Base-by-base conservation (phyloP, 1,140 invertebrate species). In the Ridgeia piscesae region DNA sequence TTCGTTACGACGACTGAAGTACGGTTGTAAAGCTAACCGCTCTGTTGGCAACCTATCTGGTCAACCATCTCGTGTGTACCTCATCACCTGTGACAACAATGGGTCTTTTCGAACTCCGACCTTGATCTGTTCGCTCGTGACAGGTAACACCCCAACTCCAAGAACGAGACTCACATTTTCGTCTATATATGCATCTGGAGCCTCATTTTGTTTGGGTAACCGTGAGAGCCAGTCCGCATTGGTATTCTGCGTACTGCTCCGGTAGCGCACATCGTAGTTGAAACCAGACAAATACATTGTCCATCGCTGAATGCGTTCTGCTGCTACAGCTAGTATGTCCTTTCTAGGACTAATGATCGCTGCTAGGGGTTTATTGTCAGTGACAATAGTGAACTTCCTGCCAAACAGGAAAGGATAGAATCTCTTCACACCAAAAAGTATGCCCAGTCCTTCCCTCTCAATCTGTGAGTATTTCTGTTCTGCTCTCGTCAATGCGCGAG, bases 331-430 rank as follows among this genome's bases (percentile, higher is more conserved):
- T 77, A 21, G 58, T 21, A 77, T 77, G 58, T 77, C 58, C 11
- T 77, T 77, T 77, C 0, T 97, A 92, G 77, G 95, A 95, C 92
- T 92, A 93, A 90, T 90, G 89, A 35, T 34, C n/a, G 89, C 35
- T n/a, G n/a, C n/a, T n/a, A n/a, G n/a, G n/a, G n/a, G n/a, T n/a
- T n/a, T n/a, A n/a, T n/a, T n/a, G n/a, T n/a, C n/a, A n/a, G n/a
- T n/a, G n/a, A n/a, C n/a, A n/a, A n/a, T n/a, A n/a, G n/a, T n/a
- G n/a, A n/a, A n/a, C n/a, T n/a, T n/a, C n/a, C n/a, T n/a, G n/a
- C n/a, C n/a, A n/a, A n/a, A n/a, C n/a, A n/a, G n/a, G n/a, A n/a
- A n/a, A n/a, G n/a, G n/a, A n/a, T n/a, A n/a, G n/a, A n/a, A n/a
- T n/a, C n/a, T n/a, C n/a, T n/a, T n/a, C n/a, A n/a, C n/a, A n/a